A percentile compares a stretch with the other conserved stretches of the same genome.
Evolutionary conservation across 2,888 invertebrate species (phyloP).

Genomic region (Dynastes hyllus): DNA sequence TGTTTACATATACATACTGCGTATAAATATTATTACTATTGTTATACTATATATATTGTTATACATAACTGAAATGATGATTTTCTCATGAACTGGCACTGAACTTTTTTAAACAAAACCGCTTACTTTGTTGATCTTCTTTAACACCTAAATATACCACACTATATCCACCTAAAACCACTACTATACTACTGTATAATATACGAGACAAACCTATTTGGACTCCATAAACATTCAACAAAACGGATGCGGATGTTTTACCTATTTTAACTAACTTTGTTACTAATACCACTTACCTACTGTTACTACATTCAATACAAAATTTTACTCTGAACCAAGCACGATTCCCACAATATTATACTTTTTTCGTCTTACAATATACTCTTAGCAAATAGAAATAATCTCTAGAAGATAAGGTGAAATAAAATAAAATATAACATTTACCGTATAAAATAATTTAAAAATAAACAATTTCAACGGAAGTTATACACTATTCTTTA

Average conservation of each 20-base stretch:
- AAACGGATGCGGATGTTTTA: neutral
- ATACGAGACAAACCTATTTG: neutral
- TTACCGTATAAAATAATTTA: too few species aligned
- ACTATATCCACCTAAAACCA: constrained; percentile 52
- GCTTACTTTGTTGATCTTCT: constrained; percentile 68
- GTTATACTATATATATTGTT: constrained; percentile 11
- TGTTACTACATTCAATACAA: too few species aligned
- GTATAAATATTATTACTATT: constrained; percentile 24
- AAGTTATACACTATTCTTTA: too few species aligned
- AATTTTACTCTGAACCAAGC: too few species aligned
- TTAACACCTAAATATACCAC: constrained; percentile 59
- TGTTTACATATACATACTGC: constrained; percentile 24
- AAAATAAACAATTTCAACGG: too few species aligned
- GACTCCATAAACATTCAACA: constrained; percentile 2
- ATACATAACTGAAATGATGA: constrained; percentile 34
- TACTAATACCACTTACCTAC: neutral
- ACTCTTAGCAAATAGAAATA: too few species aligned
- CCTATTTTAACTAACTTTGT: neutral
- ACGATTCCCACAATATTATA: too few species aligned
- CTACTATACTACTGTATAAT: constrained; percentile 24
- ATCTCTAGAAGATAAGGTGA: too few species aligned
- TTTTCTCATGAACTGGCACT: constrained; percentile 49
- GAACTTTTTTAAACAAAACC: constrained; percentile 58
- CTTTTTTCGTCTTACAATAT: too few species aligned
- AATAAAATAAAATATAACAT: too few species aligned